phyloP scores from a whole-genome alignment of 1,140 invertebrate genomes.

The Drosophila obscura region DNA sequence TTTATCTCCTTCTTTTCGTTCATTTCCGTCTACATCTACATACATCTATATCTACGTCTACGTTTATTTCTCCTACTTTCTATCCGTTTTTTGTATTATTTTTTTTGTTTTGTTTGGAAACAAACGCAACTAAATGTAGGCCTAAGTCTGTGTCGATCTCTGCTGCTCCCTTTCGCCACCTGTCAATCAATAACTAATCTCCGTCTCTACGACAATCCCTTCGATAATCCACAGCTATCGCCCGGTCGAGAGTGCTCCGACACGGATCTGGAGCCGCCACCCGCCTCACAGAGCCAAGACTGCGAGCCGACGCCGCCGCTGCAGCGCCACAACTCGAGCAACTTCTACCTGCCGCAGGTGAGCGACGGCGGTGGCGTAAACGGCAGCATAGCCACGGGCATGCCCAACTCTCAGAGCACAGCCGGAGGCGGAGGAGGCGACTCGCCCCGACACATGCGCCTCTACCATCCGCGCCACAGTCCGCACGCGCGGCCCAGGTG shows the following conservation, averaged over 20 bases:
- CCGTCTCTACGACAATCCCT: constrained; percentile 5
- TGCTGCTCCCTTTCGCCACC: not conserved
- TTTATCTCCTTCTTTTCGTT: constrained; percentile 4
- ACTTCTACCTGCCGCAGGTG: constrained; percentile 92
- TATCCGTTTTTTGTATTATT: constrained; percentile 8
- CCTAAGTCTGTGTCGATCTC: constrained; percentile 57
- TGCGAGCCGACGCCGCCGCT: constrained; percentile 96
- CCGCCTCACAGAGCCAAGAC: constrained; percentile 94
- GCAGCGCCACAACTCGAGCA: constrained; percentile 94
- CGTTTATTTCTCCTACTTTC: constrained; percentile 9
- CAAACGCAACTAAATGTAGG: constrained; percentile 54
- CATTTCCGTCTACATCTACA: constrained; percentile 1
- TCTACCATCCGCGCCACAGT: constrained; percentile 89
- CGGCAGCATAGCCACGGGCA: constrained; percentile 66
- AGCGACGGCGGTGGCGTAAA: constrained; percentile 59
- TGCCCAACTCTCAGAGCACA: constrained; percentile 22
- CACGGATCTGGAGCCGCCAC: constrained; percentile 91
- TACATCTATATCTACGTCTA: constrained; percentile 1
- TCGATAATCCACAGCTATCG: constrained; percentile 87
- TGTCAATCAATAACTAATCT: constrained; percentile 25
- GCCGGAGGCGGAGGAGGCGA: constrained; percentile 84
- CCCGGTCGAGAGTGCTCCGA: constrained; percentile 90
- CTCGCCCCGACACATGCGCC: constrained; percentile 86
- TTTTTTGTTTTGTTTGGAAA: constrained; percentile 18
- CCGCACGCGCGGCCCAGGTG: constrained; percentile 90